Base-by-base conservation (phyloP, 2,888 invertebrate genomes). In the Noctua janthina region DNA sequence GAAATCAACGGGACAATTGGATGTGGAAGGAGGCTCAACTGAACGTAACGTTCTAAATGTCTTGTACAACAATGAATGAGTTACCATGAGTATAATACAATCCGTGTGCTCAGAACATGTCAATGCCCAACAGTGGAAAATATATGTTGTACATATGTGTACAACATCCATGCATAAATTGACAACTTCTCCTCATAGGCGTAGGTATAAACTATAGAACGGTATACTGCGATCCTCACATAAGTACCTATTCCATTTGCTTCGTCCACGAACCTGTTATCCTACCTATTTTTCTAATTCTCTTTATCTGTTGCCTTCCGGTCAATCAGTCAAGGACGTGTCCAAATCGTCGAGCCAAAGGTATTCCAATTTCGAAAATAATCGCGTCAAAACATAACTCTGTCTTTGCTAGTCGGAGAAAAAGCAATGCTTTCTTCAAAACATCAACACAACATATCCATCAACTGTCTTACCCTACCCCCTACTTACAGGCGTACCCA, bases 401-500 rank as follows among this genome's bases (percentile, higher is more conserved):
- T 29, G 29, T 29, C 29, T 29, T 29, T 29, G 29, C 29, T 29
- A 29, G 29, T 29, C 29, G 29, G 29, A 29, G 29, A 29, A 74
- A 17, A 59, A 62, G 10, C 35, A 77, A 79, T 49, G 17, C 17
- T 68, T 54, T 68, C 43, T 23, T 76, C 39, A 64, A 49, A 46
- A 69, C 59, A 76, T 66, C 59, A 82, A 81, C 68, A 49, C 13
- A 7, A 29, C 46, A 46, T 62, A 35, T 62, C 70, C 35, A 46
- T 29, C 59, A 84, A 59, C 35, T 78, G 70, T 51, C 43, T 35
- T n/a, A 59, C 78, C 29, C 78, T 43, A 81, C 62, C 84, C 76
- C 35, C 59, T 84, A 84, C 66, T 77, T 81, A 81, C 29, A 29
- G 23, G 46, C 23, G 46, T 72, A 70, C 54, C 49, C 74, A 83